phyloP scores from a whole-genome alignment of 2,113 vertebrate species.

The Trochalopteron elliotii region DNA sequence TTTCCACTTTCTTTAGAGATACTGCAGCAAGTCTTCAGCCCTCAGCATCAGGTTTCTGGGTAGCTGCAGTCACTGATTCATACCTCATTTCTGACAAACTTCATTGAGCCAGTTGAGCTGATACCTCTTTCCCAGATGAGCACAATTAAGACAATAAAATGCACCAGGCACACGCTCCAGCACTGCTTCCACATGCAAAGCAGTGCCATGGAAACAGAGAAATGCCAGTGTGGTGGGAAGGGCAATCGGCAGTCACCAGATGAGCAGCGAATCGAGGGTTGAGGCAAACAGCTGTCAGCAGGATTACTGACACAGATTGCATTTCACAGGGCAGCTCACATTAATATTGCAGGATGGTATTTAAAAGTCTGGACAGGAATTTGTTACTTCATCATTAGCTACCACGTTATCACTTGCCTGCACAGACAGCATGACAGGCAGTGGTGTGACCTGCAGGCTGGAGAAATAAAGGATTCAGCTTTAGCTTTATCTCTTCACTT shows the following conservation, averaged over 20 bases:
- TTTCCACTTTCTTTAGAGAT: background rate
- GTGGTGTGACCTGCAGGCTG: fast-evolving
- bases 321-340: conserved; percentile 14
- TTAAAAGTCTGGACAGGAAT: background rate
- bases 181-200: conserved; percentile 46
- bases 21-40: background rate
- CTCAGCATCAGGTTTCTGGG: background rate
- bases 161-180: background rate
- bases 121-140: conserved; percentile 36
- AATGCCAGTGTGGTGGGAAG: background rate
- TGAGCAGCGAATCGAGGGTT: conserved; percentile 40
- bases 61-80: background rate
- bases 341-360: background rate
- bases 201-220: conserved; percentile 70
- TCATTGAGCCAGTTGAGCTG: background rate
- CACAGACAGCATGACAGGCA: background rate
- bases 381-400: background rate
- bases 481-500: background rate
- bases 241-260: conserved; percentile 44
- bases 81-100: conserved; percentile 40
- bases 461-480: background rate
- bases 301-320: conserved; percentile 24
- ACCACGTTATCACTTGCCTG: background rate
- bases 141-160: conserved; percentile 45
- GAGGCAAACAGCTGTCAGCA: conserved; percentile 63